Base-by-base conservation (phyloP, 1,140 invertebrate genomes). In the Brachionus rubens region DNA sequence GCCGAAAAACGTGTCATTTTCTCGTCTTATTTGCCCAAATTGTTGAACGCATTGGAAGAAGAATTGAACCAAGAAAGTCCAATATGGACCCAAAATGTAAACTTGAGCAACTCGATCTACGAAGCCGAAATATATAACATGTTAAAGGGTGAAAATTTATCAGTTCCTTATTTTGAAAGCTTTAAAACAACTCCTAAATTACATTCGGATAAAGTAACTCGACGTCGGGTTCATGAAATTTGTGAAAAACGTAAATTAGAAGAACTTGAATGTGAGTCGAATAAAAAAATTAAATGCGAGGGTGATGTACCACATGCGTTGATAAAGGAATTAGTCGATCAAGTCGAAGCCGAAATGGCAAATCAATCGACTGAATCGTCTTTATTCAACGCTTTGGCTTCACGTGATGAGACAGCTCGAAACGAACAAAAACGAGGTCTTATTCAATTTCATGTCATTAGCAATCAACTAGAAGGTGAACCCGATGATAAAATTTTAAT, bases 391-490 rank as follows among this genome's bases (percentile, higher is more conserved):
- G 75, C 75, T 3, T 33, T 52, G 30, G 48, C 90, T 2, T 91
- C 93, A 0, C 87, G 94, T 54, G 94, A 97, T 81, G 93, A 96
- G 81, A 90, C 90, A 9, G 93, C 94, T 0, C 91, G 94, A 81
- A 86, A 89, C 12, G 93, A 96, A 82, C 95, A 98, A 83, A 89
- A 89, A 54, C 88, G 89, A 75, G 92, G 93, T 54, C 88, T 92
- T 19, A 97, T 98, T 14, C 90, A 94, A 81, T 94, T 97, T 82
- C 92, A 96, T 79, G 90, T 98, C 0, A 90, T 98, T 67, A 92
- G 92, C 0, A 98, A 98, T 86, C 92, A 91, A 0, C 89, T 91
- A 77, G 88, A 90, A 12, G 92, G 95, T 1, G 92, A 93, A 14
- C 19, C 36, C 9, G 72, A 46, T 26, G 48, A 75, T 40, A 68